phyloP scores from a whole-genome alignment of 2,888 invertebrate genomes.

The Beris chalybata region DNA sequence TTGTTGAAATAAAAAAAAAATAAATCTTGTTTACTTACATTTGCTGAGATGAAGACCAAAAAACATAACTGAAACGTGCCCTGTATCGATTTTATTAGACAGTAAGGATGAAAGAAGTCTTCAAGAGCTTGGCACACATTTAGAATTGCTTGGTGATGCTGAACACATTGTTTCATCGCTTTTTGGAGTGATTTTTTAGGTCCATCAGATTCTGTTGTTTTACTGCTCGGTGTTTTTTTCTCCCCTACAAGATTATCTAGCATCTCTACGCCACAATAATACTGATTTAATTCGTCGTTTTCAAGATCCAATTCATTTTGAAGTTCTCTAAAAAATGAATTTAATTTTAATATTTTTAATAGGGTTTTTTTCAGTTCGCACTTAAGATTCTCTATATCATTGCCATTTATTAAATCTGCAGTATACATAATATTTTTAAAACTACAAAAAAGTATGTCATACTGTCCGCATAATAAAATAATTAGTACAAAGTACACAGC shows the following conservation, averaged over 20 bases:
- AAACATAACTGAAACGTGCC: conserved; percentile 43
- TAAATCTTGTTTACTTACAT: conserved; percentile 39
- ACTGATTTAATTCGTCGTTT: conserved; percentile 34
- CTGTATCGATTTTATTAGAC: conserved; percentile 43
- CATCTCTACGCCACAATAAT: conserved; percentile 29
- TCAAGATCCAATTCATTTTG: not conserved
- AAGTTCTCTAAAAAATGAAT: not conserved
- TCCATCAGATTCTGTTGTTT: not conserved
- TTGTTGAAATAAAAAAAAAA: too few species aligned
- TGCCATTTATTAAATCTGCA: conserved; percentile 35
- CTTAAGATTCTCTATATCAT: conserved; percentile 14
- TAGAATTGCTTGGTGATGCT: conserved; percentile 44
- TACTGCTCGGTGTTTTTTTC: not conserved
- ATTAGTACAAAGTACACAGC: conserved; percentile 49
- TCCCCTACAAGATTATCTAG: conserved; percentile 11
- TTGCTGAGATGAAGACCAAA: conserved; percentile 41
- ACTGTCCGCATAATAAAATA: conserved; percentile 49
- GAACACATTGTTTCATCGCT: conserved; percentile 41
- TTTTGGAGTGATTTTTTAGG: not conserved
- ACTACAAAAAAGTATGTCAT: conserved; percentile 49
- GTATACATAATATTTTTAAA: conserved; percentile 49
- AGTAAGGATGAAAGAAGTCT: conserved; percentile 43
- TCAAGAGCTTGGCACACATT: conserved; percentile 42
- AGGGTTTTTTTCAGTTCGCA: not conserved
- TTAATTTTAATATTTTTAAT: not conserved